A percentile compares a stretch with the other conserved stretches of the same genome.
These are phyloP conservation scores for Leptodactylus fallax DNA, from an alignment of 2,797 vertebrate species.

Conservation along the genomic window DNA sequence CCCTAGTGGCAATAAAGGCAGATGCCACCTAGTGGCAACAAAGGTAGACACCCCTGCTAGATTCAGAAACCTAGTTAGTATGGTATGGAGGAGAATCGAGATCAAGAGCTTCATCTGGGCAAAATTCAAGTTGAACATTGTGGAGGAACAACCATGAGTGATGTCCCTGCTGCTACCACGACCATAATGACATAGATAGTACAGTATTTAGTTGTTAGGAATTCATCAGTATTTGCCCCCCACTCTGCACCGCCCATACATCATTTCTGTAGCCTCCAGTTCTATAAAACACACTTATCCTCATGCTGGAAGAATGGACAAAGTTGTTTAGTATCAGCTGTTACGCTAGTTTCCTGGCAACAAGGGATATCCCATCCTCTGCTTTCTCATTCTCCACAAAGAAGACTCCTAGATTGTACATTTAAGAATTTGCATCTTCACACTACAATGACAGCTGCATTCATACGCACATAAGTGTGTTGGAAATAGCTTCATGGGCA, in stretches of 20 bases:
- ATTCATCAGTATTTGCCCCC: not conserved
- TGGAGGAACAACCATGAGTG: not conserved
- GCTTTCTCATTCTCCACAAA: constrained; percentile 11
- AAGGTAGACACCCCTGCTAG: too few species aligned
- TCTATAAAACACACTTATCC: constrained; percentile 30
- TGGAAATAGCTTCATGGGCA: not conserved
- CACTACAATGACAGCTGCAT: constrained; percentile 21
- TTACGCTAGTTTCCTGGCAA: constrained; percentile 41
- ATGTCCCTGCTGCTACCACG: not conserved
- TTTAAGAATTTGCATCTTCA: constrained; percentile 1
- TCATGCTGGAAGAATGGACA: constrained; percentile 38
- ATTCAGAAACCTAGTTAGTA: too few species aligned
- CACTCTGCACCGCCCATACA: not conserved
- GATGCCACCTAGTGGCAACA: too few species aligned
- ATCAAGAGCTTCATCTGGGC: too few species aligned
- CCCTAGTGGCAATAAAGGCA: too few species aligned
- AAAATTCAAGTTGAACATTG: not conserved
- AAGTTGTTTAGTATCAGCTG: constrained; percentile 28
- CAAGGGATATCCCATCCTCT: constrained; percentile 32
- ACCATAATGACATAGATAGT: not conserved
- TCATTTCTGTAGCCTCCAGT: not conserved
- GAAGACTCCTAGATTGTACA: constrained; percentile 24
- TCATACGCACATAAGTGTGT: not conserved
- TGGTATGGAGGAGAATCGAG: too few species aligned
- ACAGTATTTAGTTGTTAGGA: not conserved